phyloP scores from a whole-genome alignment of 2,113 vertebrate species.

The Sylvia atricapilla region DNA sequence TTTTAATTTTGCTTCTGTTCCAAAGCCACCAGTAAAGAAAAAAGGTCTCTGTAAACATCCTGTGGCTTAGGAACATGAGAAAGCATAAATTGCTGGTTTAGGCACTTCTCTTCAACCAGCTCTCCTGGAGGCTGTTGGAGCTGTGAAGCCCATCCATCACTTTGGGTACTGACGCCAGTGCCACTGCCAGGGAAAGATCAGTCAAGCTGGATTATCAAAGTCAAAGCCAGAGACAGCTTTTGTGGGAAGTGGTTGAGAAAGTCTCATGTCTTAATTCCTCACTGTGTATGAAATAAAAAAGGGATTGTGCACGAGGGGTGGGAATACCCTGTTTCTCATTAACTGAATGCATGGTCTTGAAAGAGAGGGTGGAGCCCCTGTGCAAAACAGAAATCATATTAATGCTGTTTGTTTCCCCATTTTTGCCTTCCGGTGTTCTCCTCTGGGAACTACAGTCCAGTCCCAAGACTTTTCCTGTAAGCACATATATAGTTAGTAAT shows the following conservation, averaged over 20 bases:
- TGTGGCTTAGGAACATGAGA: background rate
- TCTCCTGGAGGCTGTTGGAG: background rate
- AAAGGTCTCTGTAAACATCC: background rate
- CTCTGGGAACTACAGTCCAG: background rate
- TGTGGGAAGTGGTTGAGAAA: conserved; percentile 17
- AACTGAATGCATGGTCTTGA: background rate
- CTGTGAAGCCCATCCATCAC: background rate
- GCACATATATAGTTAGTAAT: background rate
- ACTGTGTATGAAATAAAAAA: conserved; percentile 9
- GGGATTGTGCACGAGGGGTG: background rate
- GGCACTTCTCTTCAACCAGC: background rate
- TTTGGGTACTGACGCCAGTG: background rate
- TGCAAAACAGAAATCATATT: background rate
- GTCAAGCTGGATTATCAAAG: conserved; percentile 2
- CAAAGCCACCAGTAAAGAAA: background rate
- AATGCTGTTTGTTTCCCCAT: background rate
- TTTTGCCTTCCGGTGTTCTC: background rate
- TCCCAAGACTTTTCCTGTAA: background rate
- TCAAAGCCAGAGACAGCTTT: conserved; percentile 22
- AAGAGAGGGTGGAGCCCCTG: background rate
- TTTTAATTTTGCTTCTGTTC: background rate
- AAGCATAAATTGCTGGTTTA: background rate
- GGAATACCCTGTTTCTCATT: conserved; percentile 48
- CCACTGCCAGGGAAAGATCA: background rate
- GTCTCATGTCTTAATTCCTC: conserved; percentile 10